Conservation (phyloP, 1,140 invertebrate genomes). For the Octopus sinensis region DNA sequence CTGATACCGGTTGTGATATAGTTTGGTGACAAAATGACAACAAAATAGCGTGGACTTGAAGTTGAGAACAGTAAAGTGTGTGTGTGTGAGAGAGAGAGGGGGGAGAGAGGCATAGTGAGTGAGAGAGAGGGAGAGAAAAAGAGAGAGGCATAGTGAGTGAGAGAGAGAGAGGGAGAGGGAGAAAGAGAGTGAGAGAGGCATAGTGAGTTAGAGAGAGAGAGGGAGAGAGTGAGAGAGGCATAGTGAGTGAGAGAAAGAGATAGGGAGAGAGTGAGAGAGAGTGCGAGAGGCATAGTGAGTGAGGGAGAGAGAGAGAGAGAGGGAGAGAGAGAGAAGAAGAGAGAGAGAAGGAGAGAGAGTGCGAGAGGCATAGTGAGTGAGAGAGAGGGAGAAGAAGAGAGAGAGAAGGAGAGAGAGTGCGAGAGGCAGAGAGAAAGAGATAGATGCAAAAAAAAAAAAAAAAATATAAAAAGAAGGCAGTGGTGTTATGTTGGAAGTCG, state of each 20-base stretch:
- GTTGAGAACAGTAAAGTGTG: too few relatives aligned
- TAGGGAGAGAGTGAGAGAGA: neutral
- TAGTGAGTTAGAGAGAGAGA: neutral
- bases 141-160: too few relatives aligned
- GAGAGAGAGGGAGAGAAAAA: too few relatives aligned
- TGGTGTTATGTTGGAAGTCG: too few relatives aligned
- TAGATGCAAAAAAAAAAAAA: neutral
- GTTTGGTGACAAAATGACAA: too few relatives aligned
- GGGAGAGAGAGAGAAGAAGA: neutral
- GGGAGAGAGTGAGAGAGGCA: neutral
- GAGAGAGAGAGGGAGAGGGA: too few relatives aligned
- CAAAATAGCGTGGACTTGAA: too few relatives aligned
- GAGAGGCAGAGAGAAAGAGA: neutral
- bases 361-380: neutral
- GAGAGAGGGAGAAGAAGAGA: neutral
- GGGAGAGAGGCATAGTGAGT: rapidly evolving
- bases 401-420: neutral
- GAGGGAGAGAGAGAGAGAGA: slow-evolving; percentile 1
- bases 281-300: neutral
- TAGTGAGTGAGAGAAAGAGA: neutral
- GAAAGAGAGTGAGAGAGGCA: neutral
- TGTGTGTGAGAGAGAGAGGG: too few relatives aligned
- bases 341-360: neutral
- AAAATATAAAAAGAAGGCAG: neutral
- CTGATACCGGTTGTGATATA: too few relatives aligned